Conservation (phyloP, 2,888 invertebrate genomes). For the Leptopterna dolabrata region DNA sequence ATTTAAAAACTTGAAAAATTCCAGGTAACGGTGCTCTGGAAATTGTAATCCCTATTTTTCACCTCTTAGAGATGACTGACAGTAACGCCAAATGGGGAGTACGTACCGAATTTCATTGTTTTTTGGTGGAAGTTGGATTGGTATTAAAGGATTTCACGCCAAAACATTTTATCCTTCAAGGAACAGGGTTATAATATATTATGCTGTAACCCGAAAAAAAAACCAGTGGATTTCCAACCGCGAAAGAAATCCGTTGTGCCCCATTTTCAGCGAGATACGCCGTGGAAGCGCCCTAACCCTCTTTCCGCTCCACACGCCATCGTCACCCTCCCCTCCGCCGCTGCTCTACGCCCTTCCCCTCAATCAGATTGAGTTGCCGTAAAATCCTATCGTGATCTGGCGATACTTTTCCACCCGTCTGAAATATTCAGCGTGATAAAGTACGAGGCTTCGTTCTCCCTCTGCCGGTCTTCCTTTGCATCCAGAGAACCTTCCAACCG, state of each 20-base stretch:
- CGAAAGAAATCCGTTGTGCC: background rate
- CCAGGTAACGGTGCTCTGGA: too few relatives aligned
- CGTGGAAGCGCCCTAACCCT: background rate
- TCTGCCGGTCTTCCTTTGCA: background rate
- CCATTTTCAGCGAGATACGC: background rate
- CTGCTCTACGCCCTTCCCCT: too few relatives aligned
- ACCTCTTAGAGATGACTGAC: too few relatives aligned
- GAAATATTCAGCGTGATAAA: conserved; percentile 47
- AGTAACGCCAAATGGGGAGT: too few relatives aligned
- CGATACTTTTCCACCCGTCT: conserved; percentile 31
- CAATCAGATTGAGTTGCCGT: conserved; percentile 28
- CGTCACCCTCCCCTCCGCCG: background rate
- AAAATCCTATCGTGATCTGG: conserved; percentile 18
- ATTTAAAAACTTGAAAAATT: too few relatives aligned
- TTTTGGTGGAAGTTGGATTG: too few relatives aligned
- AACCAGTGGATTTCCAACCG: background rate
- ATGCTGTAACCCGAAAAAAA: background rate
- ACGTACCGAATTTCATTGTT: too few relatives aligned
- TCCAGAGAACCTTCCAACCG: background rate
- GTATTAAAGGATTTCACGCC: too few relatives aligned
- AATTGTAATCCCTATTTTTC: too few relatives aligned
- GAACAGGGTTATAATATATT: too few relatives aligned
- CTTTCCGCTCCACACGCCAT: background rate
- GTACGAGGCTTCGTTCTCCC: background rate
- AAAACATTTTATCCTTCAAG: too few relatives aligned